These are phyloP conservation scores for Drosophila insularis DNA, from an alignment of 1,140 invertebrate species.

Conservation along the genomic window DNA sequence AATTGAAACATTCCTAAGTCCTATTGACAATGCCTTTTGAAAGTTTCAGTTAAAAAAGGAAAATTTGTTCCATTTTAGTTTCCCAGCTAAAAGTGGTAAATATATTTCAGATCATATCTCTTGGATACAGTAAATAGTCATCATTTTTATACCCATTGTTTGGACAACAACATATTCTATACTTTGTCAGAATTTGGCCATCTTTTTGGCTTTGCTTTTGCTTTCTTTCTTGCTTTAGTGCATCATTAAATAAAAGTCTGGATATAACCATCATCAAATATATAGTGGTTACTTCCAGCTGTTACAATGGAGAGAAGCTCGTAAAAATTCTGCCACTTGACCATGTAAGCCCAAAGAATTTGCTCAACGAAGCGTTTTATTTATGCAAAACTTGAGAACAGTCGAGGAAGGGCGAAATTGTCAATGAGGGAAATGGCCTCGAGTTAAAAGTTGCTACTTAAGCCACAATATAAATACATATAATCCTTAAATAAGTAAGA, in stretches of 20 bases:
- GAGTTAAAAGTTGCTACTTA: conserved; percentile 3
- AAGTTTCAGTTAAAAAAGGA: not conserved
- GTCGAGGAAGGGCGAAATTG: not conserved
- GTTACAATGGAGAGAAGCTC: conserved; percentile 11
- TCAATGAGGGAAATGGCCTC: not conserved
- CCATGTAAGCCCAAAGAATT: conserved; percentile 10
- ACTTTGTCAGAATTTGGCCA: not conserved
- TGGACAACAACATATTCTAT: not conserved
- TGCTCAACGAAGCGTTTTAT: conserved; percentile 6
- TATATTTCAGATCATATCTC: too few species aligned
- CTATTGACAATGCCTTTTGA: too few species aligned
- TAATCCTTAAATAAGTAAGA: conserved; percentile 9
- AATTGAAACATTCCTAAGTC: too few species aligned
- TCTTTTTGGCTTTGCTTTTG: not conserved
- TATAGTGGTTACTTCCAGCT: conserved; percentile 20
- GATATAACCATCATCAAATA: conserved; percentile 17
- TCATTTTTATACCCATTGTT: conserved; percentile 4
- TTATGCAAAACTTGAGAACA: not conserved
- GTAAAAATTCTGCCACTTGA: conserved; percentile 12
- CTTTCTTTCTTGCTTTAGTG: conserved; percentile 1
- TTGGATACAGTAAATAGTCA: not conserved
- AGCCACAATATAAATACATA: not conserved
- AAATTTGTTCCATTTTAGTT: not conserved
- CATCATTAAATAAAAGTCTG: conserved; percentile 12
- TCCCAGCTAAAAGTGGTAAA: not conserved